Evolutionary conservation across 2,888 invertebrate genomes (phyloP).

Genomic region (Lingula anatina): DNA sequence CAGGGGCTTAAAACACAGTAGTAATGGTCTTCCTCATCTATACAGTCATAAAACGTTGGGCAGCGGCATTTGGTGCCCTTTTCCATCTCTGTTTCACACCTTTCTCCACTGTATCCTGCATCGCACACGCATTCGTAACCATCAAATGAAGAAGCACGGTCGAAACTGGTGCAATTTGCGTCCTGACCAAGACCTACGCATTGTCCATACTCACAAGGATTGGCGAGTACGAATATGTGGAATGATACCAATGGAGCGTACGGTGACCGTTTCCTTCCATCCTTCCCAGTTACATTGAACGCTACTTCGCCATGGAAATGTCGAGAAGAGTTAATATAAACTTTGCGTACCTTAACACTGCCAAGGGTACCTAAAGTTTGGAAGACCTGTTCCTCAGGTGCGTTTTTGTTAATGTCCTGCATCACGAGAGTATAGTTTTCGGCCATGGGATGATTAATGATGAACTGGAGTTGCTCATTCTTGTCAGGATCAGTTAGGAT

Average conservation of each 20-base stretch:
- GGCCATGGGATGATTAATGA: too few species aligned
- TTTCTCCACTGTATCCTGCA: constrained; percentile 16
- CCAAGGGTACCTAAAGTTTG: too few species aligned
- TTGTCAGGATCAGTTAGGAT: too few species aligned
- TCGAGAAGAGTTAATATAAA: background rate
- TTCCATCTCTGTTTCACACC: constrained; percentile 19
- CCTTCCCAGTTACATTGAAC: too few species aligned
- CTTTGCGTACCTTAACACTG: too few species aligned
- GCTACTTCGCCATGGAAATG: constrained; percentile 5
- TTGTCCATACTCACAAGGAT: constrained; percentile 16
- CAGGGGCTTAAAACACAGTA: constrained; percentile 18
- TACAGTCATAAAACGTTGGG: constrained; percentile 17
- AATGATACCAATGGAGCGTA: too few species aligned
- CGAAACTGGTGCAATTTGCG: constrained; percentile 9
- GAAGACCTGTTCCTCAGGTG: too few species aligned
- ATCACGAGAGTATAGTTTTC: too few species aligned
- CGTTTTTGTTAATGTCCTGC: too few species aligned
- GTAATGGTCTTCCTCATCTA: constrained; percentile 13
- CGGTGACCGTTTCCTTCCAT: too few species aligned
- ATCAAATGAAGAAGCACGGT: constrained; percentile 13
- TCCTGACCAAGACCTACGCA: constrained; percentile 8
- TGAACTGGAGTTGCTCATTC: too few species aligned
- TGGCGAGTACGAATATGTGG: constrained; percentile 4
- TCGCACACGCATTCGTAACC: constrained; percentile 14
- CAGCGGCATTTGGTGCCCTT: constrained; percentile 14